These are phyloP conservation scores for Meles meles DNA, from an alignment of 2,113 vertebrate genomes.

Conservation along the genomic window DNA sequence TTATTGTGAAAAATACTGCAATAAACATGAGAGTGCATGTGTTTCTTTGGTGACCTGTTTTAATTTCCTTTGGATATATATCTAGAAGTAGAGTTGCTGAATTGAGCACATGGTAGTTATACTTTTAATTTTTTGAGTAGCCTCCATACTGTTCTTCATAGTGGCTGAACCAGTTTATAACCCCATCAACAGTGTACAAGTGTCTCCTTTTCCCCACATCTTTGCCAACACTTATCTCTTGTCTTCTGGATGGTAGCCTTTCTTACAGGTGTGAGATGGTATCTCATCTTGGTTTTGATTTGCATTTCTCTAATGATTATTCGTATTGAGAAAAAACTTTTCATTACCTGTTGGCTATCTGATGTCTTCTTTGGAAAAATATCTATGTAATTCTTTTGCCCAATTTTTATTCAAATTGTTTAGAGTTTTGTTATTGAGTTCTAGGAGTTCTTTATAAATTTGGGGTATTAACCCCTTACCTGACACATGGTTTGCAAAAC, in stretches of 20 bases:
- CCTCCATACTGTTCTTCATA: neutral
- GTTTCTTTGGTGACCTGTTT: neutral
- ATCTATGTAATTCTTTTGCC: neutral
- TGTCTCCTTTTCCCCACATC: neutral
- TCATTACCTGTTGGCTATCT: neutral
- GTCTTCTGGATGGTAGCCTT: neutral
- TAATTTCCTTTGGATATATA: neutral
- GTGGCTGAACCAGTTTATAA: neutral
- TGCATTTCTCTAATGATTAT: neutral
- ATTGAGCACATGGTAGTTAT: neutral
- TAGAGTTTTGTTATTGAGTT: neutral
- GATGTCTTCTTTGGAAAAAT: neutral
- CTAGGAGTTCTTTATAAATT: neutral
- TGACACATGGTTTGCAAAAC: neutral
- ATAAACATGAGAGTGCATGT: neutral
- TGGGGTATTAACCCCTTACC: neutral
- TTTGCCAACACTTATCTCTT: neutral
- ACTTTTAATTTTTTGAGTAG: neutral
- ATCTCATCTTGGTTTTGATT: neutral
- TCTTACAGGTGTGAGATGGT: neutral
- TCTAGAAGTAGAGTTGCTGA: neutral
- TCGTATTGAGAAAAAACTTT: no score
- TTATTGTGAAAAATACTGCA: neutral
- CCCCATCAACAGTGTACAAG: neutral
- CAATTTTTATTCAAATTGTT: neutral